phyloP scores from a whole-genome alignment of 2,888 invertebrate genomes.

The Malthinus flaveolus region DNA sequence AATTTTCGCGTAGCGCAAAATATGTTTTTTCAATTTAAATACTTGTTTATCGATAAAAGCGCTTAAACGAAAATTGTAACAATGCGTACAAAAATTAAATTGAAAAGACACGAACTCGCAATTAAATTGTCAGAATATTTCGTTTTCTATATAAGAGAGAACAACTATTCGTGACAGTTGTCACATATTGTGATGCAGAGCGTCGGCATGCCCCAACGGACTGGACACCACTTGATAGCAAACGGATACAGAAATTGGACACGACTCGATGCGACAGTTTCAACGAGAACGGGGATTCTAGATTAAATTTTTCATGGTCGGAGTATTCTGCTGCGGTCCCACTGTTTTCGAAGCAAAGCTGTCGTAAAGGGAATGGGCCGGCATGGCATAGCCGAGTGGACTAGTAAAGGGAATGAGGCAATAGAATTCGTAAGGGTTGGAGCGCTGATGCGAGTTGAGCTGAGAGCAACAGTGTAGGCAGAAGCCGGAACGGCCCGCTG shows the following conservation, averaged over 20 bases:
- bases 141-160: constrained; percentile 11
- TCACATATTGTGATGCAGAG: constrained; percentile 39
- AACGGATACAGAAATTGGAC: constrained; percentile 35
- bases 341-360: constrained; percentile 31
- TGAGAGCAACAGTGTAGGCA: constrained; percentile 42
- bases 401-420: constrained; percentile 29
- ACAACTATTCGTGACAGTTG: constrained; percentile 36
- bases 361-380: constrained; percentile 41
- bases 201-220: constrained; percentile 34
- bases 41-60: too few species aligned
- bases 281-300: constrained; percentile 42
- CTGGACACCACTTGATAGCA: constrained; percentile 40
- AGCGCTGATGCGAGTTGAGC: constrained; percentile 29
- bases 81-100: constrained; percentile 3
- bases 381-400: constrained; percentile 31
- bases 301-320: constrained; percentile 51
- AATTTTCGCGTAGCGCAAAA: background rate
- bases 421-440: constrained; percentile 27
- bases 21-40: too few species aligned
- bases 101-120: constrained; percentile 19
- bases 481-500: constrained; percentile 42
- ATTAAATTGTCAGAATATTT: constrained; percentile 28
- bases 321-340: constrained; percentile 39
- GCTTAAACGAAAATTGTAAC: too few species aligned
- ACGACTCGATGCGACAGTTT: constrained; percentile 36